Base-by-base conservation (phyloP, 2,113 vertebrate genomes). In the Pseudolaguvia tuberculata region DNA sequence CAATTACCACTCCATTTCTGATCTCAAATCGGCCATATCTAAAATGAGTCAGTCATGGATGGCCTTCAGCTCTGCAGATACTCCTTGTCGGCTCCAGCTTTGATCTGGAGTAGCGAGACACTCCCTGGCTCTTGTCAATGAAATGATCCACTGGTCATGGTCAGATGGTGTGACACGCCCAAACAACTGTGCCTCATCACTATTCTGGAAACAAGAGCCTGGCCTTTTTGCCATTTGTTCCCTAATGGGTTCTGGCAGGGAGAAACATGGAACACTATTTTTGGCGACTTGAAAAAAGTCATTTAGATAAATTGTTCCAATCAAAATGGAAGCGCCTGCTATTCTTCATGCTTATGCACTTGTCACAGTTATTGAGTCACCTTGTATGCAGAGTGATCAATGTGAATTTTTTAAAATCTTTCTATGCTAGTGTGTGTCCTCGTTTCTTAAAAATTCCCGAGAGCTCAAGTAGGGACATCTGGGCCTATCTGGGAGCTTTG, bases 111-210 rank as follows among this genome's bases (percentile, higher is more conserved):
- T 73, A 68, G 35, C 25, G 35, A 56, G 50, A 53, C 74, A 76
- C 78, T 69, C 74, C 62, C 79, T 48, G 52, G 15, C 53, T 67
- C 69, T 67, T 45, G 20, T 67, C 68, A 66, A 12, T 72, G 27
- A 76, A 80, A 18, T 17, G 77, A 74, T 62, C 56, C 42, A 66
- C 20, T 47, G 17, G 61, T 48, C 74, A 65, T 45, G 77, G 77
- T 79, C 72, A 79, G 77, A 70, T 79, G 72, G 65, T 59, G 53
- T 6, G 39, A 59, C 77, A 73, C 72, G 14, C 77, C 77, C 77
- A 56, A 23, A 27, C 77, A 69, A 74, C 63, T 79, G 77, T 20
- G 20, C 63, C 71, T 78, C 63, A 73, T 67, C 47, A 31, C 67
- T 55, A 21, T 57, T 71, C 73, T 68, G 73, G 73, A 74, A 79